Conservation (phyloP, 2,113 vertebrate genomes). For the Entosphenus tridentatus region DNA sequence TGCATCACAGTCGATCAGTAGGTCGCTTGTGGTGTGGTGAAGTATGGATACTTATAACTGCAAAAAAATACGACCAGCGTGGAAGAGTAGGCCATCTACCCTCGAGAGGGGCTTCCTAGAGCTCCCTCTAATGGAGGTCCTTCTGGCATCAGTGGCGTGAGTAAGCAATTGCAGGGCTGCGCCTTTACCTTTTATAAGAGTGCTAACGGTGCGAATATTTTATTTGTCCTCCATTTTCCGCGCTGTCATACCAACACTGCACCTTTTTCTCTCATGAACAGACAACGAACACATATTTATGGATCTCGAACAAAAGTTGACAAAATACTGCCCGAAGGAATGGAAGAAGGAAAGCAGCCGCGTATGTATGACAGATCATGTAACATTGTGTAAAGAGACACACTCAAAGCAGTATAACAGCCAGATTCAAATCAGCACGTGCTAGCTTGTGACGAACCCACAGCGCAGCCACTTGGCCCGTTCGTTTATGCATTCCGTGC, state of each 20-base stretch:
- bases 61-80: too few species aligned
- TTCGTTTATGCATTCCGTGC: neutral
- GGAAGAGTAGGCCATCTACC: neutral
- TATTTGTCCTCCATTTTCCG: neutral
- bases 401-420: neutral
- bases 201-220: neutral
- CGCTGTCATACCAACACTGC: too few species aligned
- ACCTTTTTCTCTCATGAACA: conserved; percentile 12
- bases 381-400: neutral
- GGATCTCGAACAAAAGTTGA: conserved; percentile 58
- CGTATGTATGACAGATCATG: conserved; percentile 22
- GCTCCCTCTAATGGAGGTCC: neutral
- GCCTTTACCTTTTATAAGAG: neutral
- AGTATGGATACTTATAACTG: too few species aligned
- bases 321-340: conserved; percentile 54
- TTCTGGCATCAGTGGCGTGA: neutral
- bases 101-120: neutral
- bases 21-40: too few species aligned
- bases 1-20: too few species aligned
- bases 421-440: neutral
- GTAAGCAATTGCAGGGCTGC: neutral
- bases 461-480: too few species aligned
- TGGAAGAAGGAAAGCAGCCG: conserved; percentile 38
- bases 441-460: neutral
- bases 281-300: conserved; percentile 60